phyloP scores from a whole-genome alignment of 2,797 vertebrate genomes.

The Microctenopoma stevenorrisi region DNA sequence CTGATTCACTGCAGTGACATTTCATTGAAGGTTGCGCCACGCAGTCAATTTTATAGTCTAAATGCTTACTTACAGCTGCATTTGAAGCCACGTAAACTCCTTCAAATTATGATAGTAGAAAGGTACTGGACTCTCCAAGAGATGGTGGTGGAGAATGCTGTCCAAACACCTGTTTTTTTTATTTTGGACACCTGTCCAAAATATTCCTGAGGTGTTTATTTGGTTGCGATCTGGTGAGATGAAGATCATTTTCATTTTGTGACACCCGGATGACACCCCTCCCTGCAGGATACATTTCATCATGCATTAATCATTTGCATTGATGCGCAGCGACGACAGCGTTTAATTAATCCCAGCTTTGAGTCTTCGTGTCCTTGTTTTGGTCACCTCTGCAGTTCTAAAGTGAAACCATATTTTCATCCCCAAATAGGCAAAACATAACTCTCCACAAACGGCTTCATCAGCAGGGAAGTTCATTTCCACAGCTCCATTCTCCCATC shows the following conservation, averaged over 20 bases:
- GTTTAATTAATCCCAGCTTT: neutral
- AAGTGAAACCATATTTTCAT: constrained; percentile 20
- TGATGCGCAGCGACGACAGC: too few species aligned
- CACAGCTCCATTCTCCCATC: constrained; percentile 31
- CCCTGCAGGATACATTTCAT: too few species aligned
- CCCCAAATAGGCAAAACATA: constrained; percentile 18
- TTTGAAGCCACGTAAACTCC: constrained; percentile 25
- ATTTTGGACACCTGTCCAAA: too few species aligned
- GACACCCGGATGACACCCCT: too few species aligned
- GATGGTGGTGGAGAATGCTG: too few species aligned
- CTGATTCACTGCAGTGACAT: constrained; percentile 49
- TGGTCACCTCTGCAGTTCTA: constrained; percentile 1
- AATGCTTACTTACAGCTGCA: too few species aligned
- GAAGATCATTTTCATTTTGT: too few species aligned
- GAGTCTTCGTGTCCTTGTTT: neutral
- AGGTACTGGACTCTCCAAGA: neutral
- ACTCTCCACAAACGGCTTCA: constrained; percentile 21
- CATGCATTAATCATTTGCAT: too few species aligned
- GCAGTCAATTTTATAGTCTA: constrained; percentile 9
- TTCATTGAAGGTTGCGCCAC: constrained; percentile 30
- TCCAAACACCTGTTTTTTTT: too few species aligned
- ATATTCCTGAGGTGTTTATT: too few species aligned
- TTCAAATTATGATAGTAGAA: constrained; percentile 1
- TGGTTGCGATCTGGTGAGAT: too few species aligned
- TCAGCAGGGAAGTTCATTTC: constrained; percentile 41